Evolutionary conservation across 1,140 invertebrate species (phyloP).

Genomic region (Cydia splendana): DNA sequence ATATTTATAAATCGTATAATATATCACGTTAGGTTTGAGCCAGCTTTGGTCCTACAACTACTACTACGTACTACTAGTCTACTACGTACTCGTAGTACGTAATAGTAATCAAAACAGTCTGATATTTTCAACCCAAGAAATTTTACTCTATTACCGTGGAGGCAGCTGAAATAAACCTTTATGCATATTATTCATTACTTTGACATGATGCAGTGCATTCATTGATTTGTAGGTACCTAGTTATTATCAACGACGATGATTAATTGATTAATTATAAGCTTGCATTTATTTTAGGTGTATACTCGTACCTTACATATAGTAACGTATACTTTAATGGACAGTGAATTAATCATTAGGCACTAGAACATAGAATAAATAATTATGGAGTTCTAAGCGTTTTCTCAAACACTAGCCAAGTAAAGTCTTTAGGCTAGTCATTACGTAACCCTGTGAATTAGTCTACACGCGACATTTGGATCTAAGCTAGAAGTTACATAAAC

Average conservation of each 20-base stretch:
- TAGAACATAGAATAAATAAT: neutral
- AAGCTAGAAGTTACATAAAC: neutral
- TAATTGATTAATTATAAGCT: neutral
- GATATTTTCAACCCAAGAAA: too few relatives aligned
- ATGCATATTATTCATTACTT: too few relatives aligned
- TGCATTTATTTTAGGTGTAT: neutral
- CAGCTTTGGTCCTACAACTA: too few relatives aligned
- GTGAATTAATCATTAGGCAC: neutral
- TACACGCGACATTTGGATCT: constrained; percentile 9
- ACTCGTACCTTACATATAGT: neutral
- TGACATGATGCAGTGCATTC: neutral
- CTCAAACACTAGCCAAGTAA: neutral
- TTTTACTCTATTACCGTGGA: too few relatives aligned
- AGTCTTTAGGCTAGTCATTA: constrained; percentile 15
- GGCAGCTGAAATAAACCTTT: too few relatives aligned
- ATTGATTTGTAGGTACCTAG: neutral
- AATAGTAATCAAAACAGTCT: too few relatives aligned
- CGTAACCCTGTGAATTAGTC: neutral
- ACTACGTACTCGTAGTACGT: too few relatives aligned
- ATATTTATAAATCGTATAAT: too few relatives aligned
- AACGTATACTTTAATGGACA: neutral
- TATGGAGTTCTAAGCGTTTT: neutral
- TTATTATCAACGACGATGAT: neutral
- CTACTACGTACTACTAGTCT: too few relatives aligned
- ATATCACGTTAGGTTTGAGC: too few relatives aligned